Conservation (phyloP, 2,797 vertebrate genomes). For the Sciurus vulgaris region DNA sequence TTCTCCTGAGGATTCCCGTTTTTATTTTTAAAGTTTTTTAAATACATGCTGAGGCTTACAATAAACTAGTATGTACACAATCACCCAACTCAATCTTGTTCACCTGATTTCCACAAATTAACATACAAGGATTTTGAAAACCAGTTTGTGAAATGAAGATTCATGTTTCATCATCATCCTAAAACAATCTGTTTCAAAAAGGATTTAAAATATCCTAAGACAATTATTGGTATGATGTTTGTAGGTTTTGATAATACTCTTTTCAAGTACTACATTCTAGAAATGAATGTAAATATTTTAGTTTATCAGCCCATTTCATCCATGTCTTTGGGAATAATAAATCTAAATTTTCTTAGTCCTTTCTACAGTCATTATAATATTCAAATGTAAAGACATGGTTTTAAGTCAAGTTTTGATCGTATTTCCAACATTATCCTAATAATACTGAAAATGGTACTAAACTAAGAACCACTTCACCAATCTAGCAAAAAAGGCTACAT, state of each 20-base stretch:
- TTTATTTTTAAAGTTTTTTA: background rate
- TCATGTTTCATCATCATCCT: slow-evolving; percentile 47
- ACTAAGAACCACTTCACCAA: background rate
- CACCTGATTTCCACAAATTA: slow-evolving; percentile 7
- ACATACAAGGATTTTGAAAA: slow-evolving; percentile 56
- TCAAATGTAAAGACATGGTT: background rate
- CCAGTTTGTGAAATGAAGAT: background rate
- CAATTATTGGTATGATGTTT: background rate
- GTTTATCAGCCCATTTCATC: background rate
- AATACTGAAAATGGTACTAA: slow-evolving; percentile 1
- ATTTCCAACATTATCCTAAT: background rate
- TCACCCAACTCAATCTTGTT: background rate
- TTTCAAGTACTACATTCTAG: background rate
- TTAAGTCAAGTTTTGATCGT: slow-evolving; percentile 33
- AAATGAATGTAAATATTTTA: background rate
- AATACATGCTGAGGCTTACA: background rate
- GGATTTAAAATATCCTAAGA: background rate
- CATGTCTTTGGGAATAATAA: background rate
- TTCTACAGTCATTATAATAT: background rate
- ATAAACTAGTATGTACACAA: background rate
- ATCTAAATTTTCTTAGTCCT: background rate
- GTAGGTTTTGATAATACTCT: background rate
- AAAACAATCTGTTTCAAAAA: slow-evolving; percentile 49
- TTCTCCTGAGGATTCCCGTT: background rate
- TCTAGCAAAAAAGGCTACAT: background rate